Evolutionary conservation across 53 echinoderm and acorn worm genomes (phyloP), one percentile per base, ranked within the genome.

Genomic region (Mesocentrotus franciscanus): DNA sequence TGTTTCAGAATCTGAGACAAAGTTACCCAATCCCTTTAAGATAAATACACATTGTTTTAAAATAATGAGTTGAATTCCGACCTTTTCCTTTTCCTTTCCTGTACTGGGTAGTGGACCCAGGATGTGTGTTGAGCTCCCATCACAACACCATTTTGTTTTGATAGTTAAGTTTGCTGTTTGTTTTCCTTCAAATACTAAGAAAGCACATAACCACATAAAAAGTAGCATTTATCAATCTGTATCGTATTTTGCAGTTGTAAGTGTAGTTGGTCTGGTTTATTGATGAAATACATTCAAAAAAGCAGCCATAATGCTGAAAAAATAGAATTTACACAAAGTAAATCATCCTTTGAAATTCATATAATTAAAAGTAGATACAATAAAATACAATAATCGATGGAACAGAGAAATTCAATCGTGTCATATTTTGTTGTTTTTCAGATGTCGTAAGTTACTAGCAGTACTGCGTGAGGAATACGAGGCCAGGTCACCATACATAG

Each of bases 381-480:
- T 49, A 49, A 7, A 49, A 49, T 49, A 49, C 49, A 49, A 49
- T 6, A 49, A 49, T 49, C 6, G 49, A 49, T 49, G 49, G 49
- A 49, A 49, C 49, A 49, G 49, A 49, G 49, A 49, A 49, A 49
- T 49, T 49, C 30, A 74, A 11, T 74, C 74, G 2, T 12, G 13
- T 74, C 1, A 10, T 74, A 74, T 87, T 56, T 57, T 27, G 11
- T 87, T 55, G 24, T 56, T 87, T 87, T 87, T 92, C 60, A 98
- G 98, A n/a, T 97, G 97, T 66, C 96, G 96, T 34, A 97, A 96
- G 96, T 92, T 98, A 78, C 95, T 98, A 71, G 66, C 91, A 10
- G 97, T 96, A 34, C 94, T 98, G 12, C 92, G 95, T 32, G 96
- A 98, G 36, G 98, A 98, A 92, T 97, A 98, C 78, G 96, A 97